phyloP scores from a whole-genome alignment of 2,113 vertebrate species.

The Ivindomyrus marchei region DNA sequence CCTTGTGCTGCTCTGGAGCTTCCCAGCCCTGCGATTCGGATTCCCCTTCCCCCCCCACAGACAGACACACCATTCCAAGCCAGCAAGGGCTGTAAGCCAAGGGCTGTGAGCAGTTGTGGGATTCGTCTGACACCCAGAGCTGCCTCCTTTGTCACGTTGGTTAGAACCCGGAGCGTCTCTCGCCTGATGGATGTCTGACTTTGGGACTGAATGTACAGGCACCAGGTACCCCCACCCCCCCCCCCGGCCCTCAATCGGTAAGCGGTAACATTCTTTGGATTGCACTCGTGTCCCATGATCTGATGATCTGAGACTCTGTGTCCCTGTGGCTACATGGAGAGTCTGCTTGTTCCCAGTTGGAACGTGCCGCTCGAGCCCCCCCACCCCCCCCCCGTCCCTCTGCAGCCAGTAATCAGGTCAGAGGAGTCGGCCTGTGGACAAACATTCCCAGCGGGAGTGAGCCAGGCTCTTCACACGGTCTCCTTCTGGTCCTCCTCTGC shows the following conservation, averaged over 20 bases:
- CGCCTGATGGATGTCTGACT: neutral
- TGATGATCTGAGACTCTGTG: neutral
- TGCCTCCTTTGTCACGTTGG: neutral
- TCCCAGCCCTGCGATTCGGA: neutral
- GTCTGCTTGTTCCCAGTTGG: neutral
- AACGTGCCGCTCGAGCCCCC: neutral
- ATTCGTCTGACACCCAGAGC: neutral
- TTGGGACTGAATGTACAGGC: neutral
- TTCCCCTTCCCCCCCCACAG: neutral
- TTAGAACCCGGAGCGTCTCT: neutral
- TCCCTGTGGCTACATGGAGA: neutral
- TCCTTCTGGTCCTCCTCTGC: neutral
- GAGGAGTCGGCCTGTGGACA: neutral
- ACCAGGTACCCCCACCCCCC: neutral
- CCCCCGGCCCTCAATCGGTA: neutral
- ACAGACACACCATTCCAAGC: neutral
- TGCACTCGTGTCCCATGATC: neutral
- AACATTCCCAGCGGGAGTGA: neutral
- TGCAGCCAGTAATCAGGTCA: neutral
- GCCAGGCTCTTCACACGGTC: neutral
- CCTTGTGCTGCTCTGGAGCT: neutral
- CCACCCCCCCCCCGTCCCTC: neutral
- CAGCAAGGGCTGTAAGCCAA: neutral
- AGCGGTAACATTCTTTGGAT: neutral
- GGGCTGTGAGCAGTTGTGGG: neutral